Percentiles rank a stretch among this genome's conserved stretches.
These are phyloP conservation scores for Helicolenus hilgendorfi DNA, from an alignment of 2,797 vertebrate genomes.

Conservation along the genomic window DNA sequence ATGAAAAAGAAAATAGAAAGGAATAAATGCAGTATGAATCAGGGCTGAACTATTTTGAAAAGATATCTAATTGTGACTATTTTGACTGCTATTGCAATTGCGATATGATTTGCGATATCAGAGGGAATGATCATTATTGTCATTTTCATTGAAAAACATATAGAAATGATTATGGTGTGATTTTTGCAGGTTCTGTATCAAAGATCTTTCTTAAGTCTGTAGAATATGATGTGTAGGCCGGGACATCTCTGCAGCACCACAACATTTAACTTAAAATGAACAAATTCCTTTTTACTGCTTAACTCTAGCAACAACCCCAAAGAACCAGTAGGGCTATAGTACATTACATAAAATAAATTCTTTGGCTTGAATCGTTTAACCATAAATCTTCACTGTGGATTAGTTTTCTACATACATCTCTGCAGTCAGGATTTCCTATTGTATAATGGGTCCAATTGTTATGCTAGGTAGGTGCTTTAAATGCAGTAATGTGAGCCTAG, in stretches of 20 bases:
- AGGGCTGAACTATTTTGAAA: no score
- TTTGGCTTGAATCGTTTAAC: not conserved
- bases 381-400: not conserved
- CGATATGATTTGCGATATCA: not conserved
- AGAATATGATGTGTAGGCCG: not conserved
- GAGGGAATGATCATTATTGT: not conserved
- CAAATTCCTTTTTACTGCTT: not conserved
- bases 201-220: not conserved
- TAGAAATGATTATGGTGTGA: not conserved
- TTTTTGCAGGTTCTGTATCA: not conserved
- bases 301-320: not conserved
- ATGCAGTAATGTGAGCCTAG: slow-evolving; percentile 6
- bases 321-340: no score
- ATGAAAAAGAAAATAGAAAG: not conserved
- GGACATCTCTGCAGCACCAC: not conserved
- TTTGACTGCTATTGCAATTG: not conserved
- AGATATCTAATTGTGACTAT: no score
- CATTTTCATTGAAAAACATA: not conserved
- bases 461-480: not conserved
- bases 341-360: not conserved
- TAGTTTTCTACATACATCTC: not conserved
- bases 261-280: not conserved
- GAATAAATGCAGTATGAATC: not conserved
- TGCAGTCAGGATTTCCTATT: not conserved
- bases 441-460: not conserved